A percentile compares a stretch with the other conserved stretches of the same genome.
Conservation (phyloP, 2,888 invertebrate species). For the Stenolophus ochropezus region DNA sequence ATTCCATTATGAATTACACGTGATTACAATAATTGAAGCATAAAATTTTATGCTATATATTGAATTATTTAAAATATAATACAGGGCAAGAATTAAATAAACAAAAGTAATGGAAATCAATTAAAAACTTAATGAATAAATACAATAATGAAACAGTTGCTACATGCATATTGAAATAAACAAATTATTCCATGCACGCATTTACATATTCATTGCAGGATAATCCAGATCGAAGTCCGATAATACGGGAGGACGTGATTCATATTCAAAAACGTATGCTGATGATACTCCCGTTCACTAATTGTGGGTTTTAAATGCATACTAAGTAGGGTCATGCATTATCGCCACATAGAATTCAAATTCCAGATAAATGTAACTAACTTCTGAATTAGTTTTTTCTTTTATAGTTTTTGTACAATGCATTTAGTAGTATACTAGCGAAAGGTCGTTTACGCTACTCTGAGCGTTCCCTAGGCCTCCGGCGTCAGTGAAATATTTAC, state of each 20-base stretch:
- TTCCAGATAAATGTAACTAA: too few relatives aligned
- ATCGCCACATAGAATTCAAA: too few relatives aligned
- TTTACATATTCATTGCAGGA: slow-evolving; percentile 25
- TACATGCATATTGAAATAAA: slow-evolving; percentile 19
- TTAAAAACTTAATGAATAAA: background rate
- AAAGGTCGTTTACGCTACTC: too few relatives aligned
- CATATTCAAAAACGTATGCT: slow-evolving; percentile 24
- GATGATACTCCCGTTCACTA: background rate
- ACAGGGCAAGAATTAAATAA: background rate
- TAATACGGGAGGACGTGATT: slow-evolving; percentile 5
- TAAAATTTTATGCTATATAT: background rate
- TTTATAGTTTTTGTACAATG: too few relatives aligned
- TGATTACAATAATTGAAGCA: background rate
- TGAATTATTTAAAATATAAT: background rate
- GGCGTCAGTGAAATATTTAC: too few relatives aligned
- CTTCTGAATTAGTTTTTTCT: too few relatives aligned
- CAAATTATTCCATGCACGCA: slow-evolving; percentile 13
- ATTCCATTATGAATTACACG: background rate
- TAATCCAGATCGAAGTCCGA: slow-evolving; percentile 1
- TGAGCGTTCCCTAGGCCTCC: too few relatives aligned
- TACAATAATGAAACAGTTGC: background rate
- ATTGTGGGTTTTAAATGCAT: background rate
- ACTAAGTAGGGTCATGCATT: too few relatives aligned
- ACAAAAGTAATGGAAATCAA: slow-evolving; percentile 11
- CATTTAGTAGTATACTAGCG: too few relatives aligned